Base-by-base conservation (phyloP, 2,113 vertebrate species). In the western clawed frog (Xenopus tropicalis) region DNA sequence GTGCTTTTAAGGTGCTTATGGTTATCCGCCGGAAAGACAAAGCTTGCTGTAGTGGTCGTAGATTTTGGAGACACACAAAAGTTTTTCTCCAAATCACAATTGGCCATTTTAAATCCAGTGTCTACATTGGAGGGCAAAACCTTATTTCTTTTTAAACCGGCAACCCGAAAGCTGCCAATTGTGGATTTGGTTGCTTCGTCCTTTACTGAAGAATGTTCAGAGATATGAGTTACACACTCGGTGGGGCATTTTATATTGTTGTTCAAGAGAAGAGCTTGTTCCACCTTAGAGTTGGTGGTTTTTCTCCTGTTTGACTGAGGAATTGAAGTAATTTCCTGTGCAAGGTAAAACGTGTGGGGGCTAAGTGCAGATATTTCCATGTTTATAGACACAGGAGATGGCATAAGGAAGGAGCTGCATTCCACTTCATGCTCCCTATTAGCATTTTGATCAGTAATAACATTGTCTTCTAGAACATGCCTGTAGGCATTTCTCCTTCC, bases 291-390 rank as follows among this genome's bases (percentile, higher is more conserved):
- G 73, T 80, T 65, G 4, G 87, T 84, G 20, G 80, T 87, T 57
- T 83, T 74, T 54, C 80, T 83, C 62, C 83, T 80, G 14, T 86
- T 72, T 76, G 20, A 82, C 78, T 69, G 89, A 77, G n/a, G 79
- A 72, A 51, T 29, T 43, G 78, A 82, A 51, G 84, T 80, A 59
- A 77, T 22, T 8, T 76, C 86, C 64, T 90, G 89, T 79, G 87
- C 87, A 3, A 79, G 89, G 79, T 90, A 89, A 67, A 90, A 80
- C 7, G 84, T 85, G 77, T 81, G 81, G 1, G 89, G 88, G 14
- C 86, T 84, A 70, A 77, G 79, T 21, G 76, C 13, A 56, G 37
- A 20, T 20, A 44, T 61, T 43, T 58, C 78, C 79, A 3, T 24
- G 11, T 56, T 46, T 68, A 58, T 19, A n/a, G 72, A 11, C 58